A percentile compares a stretch with the other conserved stretches of the same genome.
Conservation (phyloP, 2,888 invertebrate species). For the Heteromyza rotundicornis region DNA sequence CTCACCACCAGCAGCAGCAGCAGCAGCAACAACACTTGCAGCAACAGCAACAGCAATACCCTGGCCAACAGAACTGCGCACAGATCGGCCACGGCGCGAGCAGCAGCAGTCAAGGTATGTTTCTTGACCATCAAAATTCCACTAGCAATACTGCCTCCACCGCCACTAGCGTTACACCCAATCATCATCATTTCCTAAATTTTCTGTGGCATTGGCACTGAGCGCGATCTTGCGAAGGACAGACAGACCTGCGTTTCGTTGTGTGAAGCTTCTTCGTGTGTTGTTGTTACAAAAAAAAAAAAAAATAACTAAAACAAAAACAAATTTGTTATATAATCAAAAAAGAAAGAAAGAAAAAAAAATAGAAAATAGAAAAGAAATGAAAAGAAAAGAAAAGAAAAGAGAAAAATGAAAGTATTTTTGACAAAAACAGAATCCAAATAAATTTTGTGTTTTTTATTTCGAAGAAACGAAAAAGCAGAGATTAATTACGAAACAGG, state of each 20-base stretch:
- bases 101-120: slow-evolving; percentile 58
- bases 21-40: slow-evolving; percentile 47
- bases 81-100: slow-evolving; percentile 42
- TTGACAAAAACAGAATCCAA: slow-evolving; percentile 37
- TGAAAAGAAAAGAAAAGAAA: slow-evolving; percentile 37
- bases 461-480: no score
- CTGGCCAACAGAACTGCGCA: slow-evolving; percentile 47
- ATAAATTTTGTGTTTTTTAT: slow-evolving; percentile 8
- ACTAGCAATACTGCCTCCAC: slow-evolving; percentile 56
- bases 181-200: slow-evolving; percentile 59
- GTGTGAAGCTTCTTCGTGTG: slow-evolving; percentile 30
- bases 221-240: slow-evolving; percentile 23
- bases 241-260: slow-evolving; percentile 3
- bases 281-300: slow-evolving; percentile 22
- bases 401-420: slow-evolving; percentile 33
- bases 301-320: slow-evolving; percentile 29
- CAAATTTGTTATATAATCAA: slow-evolving; percentile 49
- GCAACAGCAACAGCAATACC: slow-evolving; percentile 32
- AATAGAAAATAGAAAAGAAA: slow-evolving; percentile 17
- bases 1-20: slow-evolving; percentile 15
- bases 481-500: no score
- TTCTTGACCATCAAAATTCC: slow-evolving; percentile 60
- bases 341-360: slow-evolving; percentile 17
- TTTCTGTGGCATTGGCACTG: slow-evolving; percentile 59
- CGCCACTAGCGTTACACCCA: slow-evolving; percentile 50